Conservation (phyloP, 2,888 invertebrate genomes). For the Pollenia labialis region DNA sequence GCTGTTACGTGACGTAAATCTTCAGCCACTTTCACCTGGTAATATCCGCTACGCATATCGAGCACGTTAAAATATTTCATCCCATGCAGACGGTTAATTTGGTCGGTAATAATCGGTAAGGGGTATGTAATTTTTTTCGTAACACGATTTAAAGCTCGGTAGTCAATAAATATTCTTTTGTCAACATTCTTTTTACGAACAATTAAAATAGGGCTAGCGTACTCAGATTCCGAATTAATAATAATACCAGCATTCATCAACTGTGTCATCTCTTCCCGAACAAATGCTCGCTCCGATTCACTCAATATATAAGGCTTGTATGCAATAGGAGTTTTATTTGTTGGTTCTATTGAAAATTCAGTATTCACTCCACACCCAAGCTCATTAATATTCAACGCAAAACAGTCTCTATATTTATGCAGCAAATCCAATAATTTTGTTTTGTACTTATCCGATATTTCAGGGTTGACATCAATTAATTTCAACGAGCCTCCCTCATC, state of each 20-base stretch:
- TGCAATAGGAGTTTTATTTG: neutral
- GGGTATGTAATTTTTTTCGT: too few relatives aligned
- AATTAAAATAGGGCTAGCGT: neutral
- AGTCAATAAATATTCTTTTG: neutral
- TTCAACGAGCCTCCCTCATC: neutral
- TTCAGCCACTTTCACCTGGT: too few relatives aligned
- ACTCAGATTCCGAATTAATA: slow-evolving; percentile 20
- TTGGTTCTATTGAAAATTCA: slow-evolving; percentile 28
- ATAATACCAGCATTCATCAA: slow-evolving; percentile 34
- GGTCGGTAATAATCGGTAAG: neutral
- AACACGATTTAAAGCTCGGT: too few relatives aligned
- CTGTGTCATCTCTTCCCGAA: neutral
- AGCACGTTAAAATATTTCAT: too few relatives aligned
- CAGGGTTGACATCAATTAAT: slow-evolving; percentile 17
- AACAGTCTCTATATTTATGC: too few relatives aligned
- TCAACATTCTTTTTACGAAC: neutral
- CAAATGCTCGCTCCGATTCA: slow-evolving; percentile 19
- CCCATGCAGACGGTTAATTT: too few relatives aligned
- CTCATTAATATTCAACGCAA: too few relatives aligned
- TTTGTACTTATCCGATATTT: neutral
- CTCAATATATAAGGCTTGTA: slow-evolving; percentile 20
- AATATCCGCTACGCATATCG: too few relatives aligned
- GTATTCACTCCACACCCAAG: slow-evolving; percentile 22
- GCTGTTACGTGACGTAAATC: too few relatives aligned
- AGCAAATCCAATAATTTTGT: neutral